Conservation (phyloP, 2,113 vertebrate genomes). For the Melanostigma gelatinosum region DNA sequence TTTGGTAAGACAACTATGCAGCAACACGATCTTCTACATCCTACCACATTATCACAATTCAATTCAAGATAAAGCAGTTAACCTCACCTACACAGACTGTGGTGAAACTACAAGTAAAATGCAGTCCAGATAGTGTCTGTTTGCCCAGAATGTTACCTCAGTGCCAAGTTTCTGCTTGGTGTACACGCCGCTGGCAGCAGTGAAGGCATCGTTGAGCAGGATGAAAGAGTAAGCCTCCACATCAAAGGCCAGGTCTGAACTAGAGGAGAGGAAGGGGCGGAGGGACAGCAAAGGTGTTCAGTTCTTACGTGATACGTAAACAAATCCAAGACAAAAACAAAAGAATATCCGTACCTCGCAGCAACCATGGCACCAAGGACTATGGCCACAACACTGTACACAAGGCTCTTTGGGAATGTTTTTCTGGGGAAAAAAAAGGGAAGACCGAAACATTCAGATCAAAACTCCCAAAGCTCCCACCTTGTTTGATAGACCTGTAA, state of each 20-base stretch:
- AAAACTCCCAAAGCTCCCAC: neutral
- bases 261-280: conserved; percentile 54
- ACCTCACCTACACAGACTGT: neutral
- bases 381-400: conserved; percentile 87
- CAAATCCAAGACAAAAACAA: neutral
- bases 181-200: conserved; percentile 91
- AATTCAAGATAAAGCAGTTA: neutral
- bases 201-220: conserved; percentile 92
- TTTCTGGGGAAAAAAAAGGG: conserved; percentile 81
- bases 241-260: conserved; percentile 92
- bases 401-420: conserved; percentile 81
- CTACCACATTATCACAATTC: neutral
- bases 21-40: neutral
- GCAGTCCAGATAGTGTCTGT: neutral
- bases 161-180: conserved; percentile 91
- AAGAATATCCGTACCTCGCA: conserved; percentile 84
- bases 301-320: neutral
- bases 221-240: conserved; percentile 88
- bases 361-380: conserved; percentile 90
- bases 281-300: neutral
- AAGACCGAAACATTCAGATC: neutral
- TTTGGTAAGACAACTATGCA: neutral
- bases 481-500: neutral
- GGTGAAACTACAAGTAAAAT: neutral
- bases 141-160: conserved; percentile 81